Evolutionary conservation across 2,113 vertebrate genomes (phyloP).

Genomic region (Haemorhous mexicanus): DNA sequence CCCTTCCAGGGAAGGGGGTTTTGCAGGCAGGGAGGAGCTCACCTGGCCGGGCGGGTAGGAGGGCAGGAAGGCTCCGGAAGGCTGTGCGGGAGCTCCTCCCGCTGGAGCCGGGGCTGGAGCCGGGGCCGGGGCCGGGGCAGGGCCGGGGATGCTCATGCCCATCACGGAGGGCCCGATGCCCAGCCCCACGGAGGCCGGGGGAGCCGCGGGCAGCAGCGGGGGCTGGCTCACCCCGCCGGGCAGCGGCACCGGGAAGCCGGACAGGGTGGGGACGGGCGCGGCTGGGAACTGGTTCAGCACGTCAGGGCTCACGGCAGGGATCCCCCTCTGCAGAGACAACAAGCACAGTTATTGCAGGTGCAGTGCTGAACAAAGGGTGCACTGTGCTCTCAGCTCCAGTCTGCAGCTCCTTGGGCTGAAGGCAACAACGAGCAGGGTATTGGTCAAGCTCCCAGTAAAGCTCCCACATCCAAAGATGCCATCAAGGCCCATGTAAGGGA

Average conservation of each 20-base stretch:
- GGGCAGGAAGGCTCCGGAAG: constrained; percentile 74
- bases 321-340: constrained; percentile 80
- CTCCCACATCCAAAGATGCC: neutral
- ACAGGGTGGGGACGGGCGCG: constrained; percentile 90
- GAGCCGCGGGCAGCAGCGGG: constrained; percentile 58
- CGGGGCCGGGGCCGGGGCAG: constrained; percentile 58
- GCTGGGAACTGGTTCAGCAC: constrained; percentile 90
- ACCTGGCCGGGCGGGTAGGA: constrained; percentile 75
- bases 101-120: constrained; percentile 43
- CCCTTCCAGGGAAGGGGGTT: neutral
- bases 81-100: constrained; percentile 55
- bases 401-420: neutral
- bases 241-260: constrained; percentile 82
- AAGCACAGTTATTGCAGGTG: rapidly evolving
- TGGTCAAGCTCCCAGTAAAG: neutral
- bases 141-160: constrained; percentile 69
- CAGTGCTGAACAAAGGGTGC: rapidly evolving
- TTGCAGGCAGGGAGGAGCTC: neutral
- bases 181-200: constrained; percentile 67
- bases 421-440: neutral
- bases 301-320: constrained; percentile 88
- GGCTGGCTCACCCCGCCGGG: constrained; percentile 78
- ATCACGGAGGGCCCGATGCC: constrained; percentile 79
- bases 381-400: rapidly evolving
- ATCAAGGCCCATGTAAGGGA: rapidly evolving